phyloP scores from a whole-genome alignment of 1,140 invertebrate species.

The Scaptomyza montana region DNA sequence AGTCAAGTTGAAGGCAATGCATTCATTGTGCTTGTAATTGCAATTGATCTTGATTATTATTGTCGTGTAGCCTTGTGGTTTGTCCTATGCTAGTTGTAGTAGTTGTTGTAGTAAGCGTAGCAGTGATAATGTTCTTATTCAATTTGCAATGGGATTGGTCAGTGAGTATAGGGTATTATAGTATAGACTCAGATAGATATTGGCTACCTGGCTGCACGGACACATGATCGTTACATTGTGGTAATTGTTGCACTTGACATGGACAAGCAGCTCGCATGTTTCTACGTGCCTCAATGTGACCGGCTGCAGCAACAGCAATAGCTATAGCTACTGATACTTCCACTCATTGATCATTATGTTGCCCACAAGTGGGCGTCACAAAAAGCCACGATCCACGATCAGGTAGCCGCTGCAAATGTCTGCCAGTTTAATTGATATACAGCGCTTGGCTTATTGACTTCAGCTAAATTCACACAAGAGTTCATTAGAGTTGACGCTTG shows the following conservation, averaged over 20 bases:
- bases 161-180: slow-evolving; percentile 35
- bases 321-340: not conserved
- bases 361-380: slow-evolving; percentile 59
- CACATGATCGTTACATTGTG: slow-evolving; percentile 58
- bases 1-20: slow-evolving; percentile 71
- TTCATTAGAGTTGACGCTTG: slow-evolving; percentile 83
- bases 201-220: slow-evolving; percentile 14
- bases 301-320: slow-evolving; percentile 13
- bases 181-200: slow-evolving; percentile 7
- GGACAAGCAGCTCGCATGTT: slow-evolving; percentile 52
- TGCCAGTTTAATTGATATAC: slow-evolving; percentile 82
- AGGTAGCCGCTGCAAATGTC: slow-evolving; percentile 47
- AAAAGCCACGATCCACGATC: slow-evolving; percentile 44
- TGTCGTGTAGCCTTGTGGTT: slow-evolving; percentile 49
- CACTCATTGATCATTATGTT: slow-evolving; percentile 53
- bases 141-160: slow-evolving; percentile 63
- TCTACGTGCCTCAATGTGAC: slow-evolving; percentile 59
- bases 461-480: slow-evolving; percentile 82
- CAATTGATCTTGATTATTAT: slow-evolving; percentile 82
- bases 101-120: not conserved
- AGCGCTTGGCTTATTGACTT: slow-evolving; percentile 66
- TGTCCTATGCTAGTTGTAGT: not conserved
- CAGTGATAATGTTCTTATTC: slow-evolving; percentile 79
- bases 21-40: slow-evolving; percentile 83
- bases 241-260: slow-evolving; percentile 63